These are phyloP conservation scores for Polypterus bichir DNA, from an alignment of 2,113 vertebrate genomes.

Conservation along the genomic window DNA sequence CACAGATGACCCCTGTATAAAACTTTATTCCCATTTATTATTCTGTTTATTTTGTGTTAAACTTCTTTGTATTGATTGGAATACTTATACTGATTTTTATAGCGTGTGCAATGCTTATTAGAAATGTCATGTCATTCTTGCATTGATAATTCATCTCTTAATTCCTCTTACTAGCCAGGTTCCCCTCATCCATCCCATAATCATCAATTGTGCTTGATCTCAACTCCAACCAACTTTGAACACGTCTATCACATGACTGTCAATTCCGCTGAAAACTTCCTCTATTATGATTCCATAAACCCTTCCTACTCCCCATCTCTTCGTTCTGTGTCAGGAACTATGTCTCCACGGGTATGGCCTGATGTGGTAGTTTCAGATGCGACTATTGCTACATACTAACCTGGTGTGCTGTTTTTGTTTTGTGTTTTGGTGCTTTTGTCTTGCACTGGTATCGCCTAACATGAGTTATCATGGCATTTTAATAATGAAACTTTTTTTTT, in stretches of 20 bases:
- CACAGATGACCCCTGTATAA: background rate
- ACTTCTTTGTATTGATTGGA: slow-evolving; percentile 6
- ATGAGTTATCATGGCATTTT: too few species aligned
- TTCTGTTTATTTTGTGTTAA: slow-evolving; percentile 34
- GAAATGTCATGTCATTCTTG: background rate
- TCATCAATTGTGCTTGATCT: slow-evolving; percentile 61
- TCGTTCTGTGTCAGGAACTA: slow-evolving; percentile 50
- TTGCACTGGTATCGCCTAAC: too few species aligned
- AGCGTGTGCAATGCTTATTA: too few species aligned
- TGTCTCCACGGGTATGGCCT: slow-evolving; percentile 59
- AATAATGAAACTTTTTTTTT: too few species aligned
- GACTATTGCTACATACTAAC: slow-evolving; percentile 37
- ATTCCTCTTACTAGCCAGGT: slow-evolving; percentile 48
- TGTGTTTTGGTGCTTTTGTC: too few species aligned
- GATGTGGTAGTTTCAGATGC: slow-evolving; percentile 31
- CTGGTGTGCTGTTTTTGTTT: slow-evolving; percentile 27
- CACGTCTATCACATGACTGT: slow-evolving; percentile 82
- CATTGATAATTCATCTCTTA: slow-evolving; percentile 27
- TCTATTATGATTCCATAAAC: slow-evolving; percentile 59
- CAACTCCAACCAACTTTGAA: slow-evolving; percentile 73
- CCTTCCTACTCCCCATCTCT: slow-evolving; percentile 55
- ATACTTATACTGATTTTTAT: too few species aligned
- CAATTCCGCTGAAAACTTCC: slow-evolving; percentile 71
- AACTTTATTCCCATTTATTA: slow-evolving; percentile 31
- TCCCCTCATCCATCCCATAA: slow-evolving; percentile 56